Percentiles rank a stretch among this genome's conserved stretches.
Evolutionary conservation across 2,797 vertebrate genomes (phyloP).

Genomic region (Ataeniobius toweri): DNA sequence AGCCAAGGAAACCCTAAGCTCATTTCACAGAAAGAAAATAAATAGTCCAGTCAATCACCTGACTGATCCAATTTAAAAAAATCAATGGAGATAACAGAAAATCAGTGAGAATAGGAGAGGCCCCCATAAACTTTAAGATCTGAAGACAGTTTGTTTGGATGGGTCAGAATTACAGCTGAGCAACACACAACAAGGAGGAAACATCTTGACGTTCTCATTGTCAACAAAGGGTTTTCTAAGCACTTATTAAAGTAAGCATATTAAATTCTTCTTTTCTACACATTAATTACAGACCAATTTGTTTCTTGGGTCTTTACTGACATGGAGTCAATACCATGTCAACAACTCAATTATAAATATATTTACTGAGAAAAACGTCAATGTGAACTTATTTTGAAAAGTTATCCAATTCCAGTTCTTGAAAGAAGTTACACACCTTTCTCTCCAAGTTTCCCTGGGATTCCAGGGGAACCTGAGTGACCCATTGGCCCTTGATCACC

Average conservation of each 20-base stretch:
- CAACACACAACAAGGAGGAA: too few relatives aligned
- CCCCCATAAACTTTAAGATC: neutral
- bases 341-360: neutral
- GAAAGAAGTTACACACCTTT: constrained; percentile 77
- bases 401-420: neutral
- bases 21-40: neutral
- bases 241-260: neutral
- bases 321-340: neutral
- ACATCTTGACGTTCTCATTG: neutral
- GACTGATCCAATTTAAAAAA: neutral
- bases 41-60: neutral
- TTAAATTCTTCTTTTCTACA: neutral
- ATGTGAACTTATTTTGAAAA: neutral
- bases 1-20: neutral
- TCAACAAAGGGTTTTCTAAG: neutral
- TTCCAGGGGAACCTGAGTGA: constrained; percentile 82
- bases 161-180: neutral
- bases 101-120: neutral
- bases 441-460: constrained; percentile 87
- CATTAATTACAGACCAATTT: neutral
- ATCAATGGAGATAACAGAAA: neutral
- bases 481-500: constrained; percentile 87
- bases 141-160: neutral
- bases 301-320: neutral
- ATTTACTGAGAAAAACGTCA: neutral